Conservation (phyloP, 2,797 vertebrate genomes). For the Acridotheres tristis region DNA sequence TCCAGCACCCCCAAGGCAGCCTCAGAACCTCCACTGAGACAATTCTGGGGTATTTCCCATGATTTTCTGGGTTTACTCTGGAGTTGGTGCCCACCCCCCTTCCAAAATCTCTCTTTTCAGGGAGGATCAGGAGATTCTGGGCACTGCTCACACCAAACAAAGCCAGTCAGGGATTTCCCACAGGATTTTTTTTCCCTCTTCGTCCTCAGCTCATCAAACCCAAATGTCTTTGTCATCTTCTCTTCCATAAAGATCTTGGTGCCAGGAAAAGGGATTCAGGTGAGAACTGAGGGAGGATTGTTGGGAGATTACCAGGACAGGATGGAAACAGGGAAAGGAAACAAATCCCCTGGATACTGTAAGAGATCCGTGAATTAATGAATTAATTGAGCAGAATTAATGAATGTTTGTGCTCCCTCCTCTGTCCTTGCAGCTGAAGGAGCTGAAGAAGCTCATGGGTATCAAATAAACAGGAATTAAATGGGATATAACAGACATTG, state of each 20-base stretch:
- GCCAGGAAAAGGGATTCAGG: not conserved
- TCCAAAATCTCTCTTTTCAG: not conserved
- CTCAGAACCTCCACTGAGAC: not conserved
- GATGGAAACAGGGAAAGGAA: not conserved
- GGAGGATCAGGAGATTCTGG: not conserved
- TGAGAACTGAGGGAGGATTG: not conserved
- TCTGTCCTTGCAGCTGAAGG: not conserved
- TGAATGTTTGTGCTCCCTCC: not conserved
- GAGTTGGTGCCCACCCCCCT: rapidly evolving
- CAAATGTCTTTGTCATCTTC: not conserved
- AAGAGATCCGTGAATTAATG: not conserved
- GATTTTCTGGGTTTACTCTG: not conserved
- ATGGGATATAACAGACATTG: not conserved
- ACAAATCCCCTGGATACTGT: not conserved
- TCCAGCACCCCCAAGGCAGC: not conserved
- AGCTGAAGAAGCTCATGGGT: not conserved
- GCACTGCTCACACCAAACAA: not conserved
- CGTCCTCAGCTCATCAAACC: not conserved
- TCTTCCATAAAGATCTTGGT: not conserved
- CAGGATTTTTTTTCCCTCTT: not conserved
- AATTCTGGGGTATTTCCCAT: not conserved
- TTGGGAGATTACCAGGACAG: not conserved
- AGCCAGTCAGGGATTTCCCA: not conserved
- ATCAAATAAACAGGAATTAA: not conserved
- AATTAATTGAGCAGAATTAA: not conserved